Conservation (phyloP, 1,140 invertebrate genomes). For the Hylaeus volcanicus region DNA sequence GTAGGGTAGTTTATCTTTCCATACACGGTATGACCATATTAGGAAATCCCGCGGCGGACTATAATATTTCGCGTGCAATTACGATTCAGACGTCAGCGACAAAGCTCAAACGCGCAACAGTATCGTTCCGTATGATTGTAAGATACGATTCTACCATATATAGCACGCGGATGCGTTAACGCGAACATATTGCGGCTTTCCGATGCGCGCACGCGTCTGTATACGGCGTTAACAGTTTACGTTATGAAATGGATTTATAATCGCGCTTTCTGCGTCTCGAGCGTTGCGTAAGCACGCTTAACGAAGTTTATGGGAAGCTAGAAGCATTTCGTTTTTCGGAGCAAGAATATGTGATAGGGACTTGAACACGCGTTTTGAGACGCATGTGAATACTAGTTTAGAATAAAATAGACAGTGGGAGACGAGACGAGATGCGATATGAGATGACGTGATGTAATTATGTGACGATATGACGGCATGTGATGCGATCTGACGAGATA, state of each 20-base stretch:
- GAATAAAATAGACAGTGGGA: too few species aligned
- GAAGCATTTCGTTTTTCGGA: not conserved
- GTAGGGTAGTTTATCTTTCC: constrained; percentile 47
- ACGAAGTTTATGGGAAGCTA: not conserved
- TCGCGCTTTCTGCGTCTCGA: constrained; percentile 30
- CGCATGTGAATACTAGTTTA: too few species aligned
- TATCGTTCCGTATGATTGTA: constrained; percentile 40
- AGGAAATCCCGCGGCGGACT: constrained; percentile 3
- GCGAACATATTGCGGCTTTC: constrained; percentile 37
- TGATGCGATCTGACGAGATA: too few species aligned
- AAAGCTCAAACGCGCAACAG: constrained; percentile 35
- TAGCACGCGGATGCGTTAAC: constrained; percentile 41
- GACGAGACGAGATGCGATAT: too few species aligned
- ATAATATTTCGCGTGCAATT: constrained; percentile 60
- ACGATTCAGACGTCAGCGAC: constrained; percentile 64
- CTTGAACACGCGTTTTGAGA: too few species aligned
- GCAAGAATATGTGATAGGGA: too few species aligned
- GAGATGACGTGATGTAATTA: too few species aligned
- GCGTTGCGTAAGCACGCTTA: constrained; percentile 22
- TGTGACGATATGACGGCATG: too few species aligned
- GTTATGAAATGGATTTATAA: constrained; percentile 59
- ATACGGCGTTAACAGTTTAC: constrained; percentile 22
- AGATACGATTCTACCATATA: constrained; percentile 58
- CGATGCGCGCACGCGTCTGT: constrained; percentile 18
- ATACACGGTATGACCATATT: constrained; percentile 21